Conservation (phyloP, 2,888 invertebrate species). For the Perizoma flavofasciatum region DNA sequence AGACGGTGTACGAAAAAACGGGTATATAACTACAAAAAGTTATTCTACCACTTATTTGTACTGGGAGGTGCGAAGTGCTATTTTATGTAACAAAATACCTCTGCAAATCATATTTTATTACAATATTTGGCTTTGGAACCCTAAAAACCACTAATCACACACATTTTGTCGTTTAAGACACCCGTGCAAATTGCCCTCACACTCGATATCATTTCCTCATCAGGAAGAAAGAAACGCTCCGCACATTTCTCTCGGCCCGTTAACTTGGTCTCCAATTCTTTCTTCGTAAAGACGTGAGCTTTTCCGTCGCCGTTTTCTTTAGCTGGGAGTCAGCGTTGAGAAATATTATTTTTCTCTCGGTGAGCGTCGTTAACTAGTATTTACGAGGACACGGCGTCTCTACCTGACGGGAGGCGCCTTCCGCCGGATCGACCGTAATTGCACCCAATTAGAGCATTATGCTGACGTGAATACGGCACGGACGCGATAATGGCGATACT, state of each 20-base stretch:
- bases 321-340: slow-evolving; percentile 67
- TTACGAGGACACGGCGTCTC: slow-evolving; percentile 77
- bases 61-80: too few species aligned
- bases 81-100: too few species aligned
- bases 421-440: slow-evolving; percentile 78
- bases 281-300: slow-evolving; percentile 68
- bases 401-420: slow-evolving; percentile 77
- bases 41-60: too few species aligned
- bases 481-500: slow-evolving; percentile 79
- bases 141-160: slow-evolving; percentile 41
- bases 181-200: slow-evolving; percentile 52
- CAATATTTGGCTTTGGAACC: slow-evolving; percentile 1
- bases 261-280: slow-evolving; percentile 70
- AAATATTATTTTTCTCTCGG: slow-evolving; percentile 79
- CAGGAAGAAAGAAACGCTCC: slow-evolving; percentile 55
- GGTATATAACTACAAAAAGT: too few species aligned
- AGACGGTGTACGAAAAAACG: too few species aligned
- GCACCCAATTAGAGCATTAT: slow-evolving; percentile 82
- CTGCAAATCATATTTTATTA: too few species aligned
- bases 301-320: slow-evolving; percentile 68
- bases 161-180: slow-evolving; percentile 41
- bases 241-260: slow-evolving; percentile 64
- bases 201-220: slow-evolving; percentile 61
- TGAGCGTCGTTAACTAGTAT: slow-evolving; percentile 79
- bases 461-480: slow-evolving; percentile 82